Evolutionary conservation across 2,888 invertebrate genomes (phyloP), one percentile per base, ranked within the genome.

Genomic region (Cyclophora albipunctata): DNA sequence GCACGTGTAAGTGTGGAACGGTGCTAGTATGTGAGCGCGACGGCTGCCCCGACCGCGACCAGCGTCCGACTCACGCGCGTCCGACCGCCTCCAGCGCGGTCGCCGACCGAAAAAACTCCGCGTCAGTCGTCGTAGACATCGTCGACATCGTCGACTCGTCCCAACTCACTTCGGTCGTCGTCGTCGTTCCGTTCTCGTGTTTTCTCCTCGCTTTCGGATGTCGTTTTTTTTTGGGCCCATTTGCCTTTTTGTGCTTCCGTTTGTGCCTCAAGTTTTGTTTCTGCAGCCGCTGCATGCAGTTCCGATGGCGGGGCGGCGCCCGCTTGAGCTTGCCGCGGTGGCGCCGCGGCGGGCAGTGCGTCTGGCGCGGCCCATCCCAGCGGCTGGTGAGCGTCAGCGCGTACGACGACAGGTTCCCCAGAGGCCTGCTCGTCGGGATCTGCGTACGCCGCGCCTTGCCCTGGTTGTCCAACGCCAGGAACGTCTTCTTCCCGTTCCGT

Each of bases 401-500:
- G 78, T 95, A 95, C 34, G 91, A 91, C 51, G 94, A 92, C 59
- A 95, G 90, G 73, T 92, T 92, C 46, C 95, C 95, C 58, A 95
- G 89, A 60, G 91, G 90, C 59, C 92, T 89, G 64, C 80, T 89
- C 50, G 91, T 90, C 52, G 93, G 92, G 58, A 94, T 90, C 85
- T 93, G 93, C 59, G 94, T 92, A 68, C 92, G 92, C 53, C 95
- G 89, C 65, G 94, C 91, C 69, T 91, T 91, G 34, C 95, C 95
- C 58, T 90, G 86, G 62, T 92, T 91, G 82, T 94, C 93, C 60
- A 96, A 85, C 58, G 95, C 96, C 80, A 96, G 88, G 87, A 93
- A 96, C 47, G 94, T 93, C 68, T 92, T 92, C 75, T 90, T 89
- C 66, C 91, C 90, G 59, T 83, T 89, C 59, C 85, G 79, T 82